Percentiles rank a stretch among this genome's conserved stretches.
These are phyloP conservation scores for Littorina saxatilis DNA, from an alignment of 1,140 invertebrate genomes.

Conservation along the genomic window DNA sequence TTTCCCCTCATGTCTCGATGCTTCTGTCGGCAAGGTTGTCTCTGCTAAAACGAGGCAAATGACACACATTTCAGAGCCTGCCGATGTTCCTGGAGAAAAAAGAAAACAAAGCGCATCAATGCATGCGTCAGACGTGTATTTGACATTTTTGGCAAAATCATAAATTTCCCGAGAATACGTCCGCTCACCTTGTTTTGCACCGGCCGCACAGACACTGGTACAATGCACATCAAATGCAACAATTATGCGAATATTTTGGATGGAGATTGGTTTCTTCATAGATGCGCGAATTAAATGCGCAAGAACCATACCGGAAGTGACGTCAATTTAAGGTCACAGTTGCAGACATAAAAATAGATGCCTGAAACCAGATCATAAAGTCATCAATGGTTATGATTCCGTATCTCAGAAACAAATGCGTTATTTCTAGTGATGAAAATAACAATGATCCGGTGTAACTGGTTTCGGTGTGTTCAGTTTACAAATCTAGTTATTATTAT, in stretches of 20 bases:
- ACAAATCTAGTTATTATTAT: too few relatives aligned
- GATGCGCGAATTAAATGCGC: slow-evolving; percentile 50
- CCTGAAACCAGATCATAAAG: too few relatives aligned
- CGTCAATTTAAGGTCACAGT: slow-evolving; percentile 39
- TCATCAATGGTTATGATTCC: too few relatives aligned
- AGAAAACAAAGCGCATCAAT: slow-evolving; percentile 34
- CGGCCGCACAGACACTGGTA: slow-evolving; percentile 29
- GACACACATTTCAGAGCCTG: slow-evolving; percentile 45
- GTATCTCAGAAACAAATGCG: too few relatives aligned
- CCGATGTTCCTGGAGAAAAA: slow-evolving; percentile 33
- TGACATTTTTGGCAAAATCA: not conserved
- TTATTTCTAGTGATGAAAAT: too few relatives aligned
- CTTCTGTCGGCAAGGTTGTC: slow-evolving; percentile 48
- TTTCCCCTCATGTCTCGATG: slow-evolving; percentile 35
- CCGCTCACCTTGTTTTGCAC: slow-evolving; percentile 29
- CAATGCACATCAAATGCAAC: slow-evolving; percentile 33
- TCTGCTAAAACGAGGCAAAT: slow-evolving; percentile 58
- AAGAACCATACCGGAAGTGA: slow-evolving; percentile 51
- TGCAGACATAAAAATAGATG: too few relatives aligned
- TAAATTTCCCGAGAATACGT: not conserved
- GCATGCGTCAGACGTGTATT: not conserved
- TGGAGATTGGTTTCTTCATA: slow-evolving; percentile 43
- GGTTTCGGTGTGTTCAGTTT: too few relatives aligned
- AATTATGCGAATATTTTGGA: slow-evolving; percentile 43
- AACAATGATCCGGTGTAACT: too few relatives aligned